Evolutionary conservation across 1,140 invertebrate species (phyloP), one percentile per base, ranked within the genome.

Genomic region (Aphelenchoides besseyi): DNA sequence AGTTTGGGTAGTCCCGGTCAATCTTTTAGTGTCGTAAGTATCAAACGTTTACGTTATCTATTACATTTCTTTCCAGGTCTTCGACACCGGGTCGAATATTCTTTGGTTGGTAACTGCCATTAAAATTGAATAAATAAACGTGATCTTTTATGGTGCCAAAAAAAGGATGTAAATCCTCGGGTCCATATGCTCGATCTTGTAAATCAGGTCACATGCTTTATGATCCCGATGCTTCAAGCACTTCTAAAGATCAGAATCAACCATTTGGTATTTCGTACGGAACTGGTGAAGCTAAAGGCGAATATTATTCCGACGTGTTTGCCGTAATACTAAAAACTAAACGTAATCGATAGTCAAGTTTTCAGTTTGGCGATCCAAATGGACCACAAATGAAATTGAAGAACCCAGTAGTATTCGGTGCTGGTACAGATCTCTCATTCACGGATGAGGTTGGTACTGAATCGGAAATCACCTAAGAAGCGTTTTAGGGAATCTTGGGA

Each of bases 91-190:
- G 5, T 59, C 55, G 23, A 59, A 59, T 18, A 59, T 59, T 18
- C 55, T 59, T 8, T 59, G 55, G 5, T 41, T 41, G 37, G 5
- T 41, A 5, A 41, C 37, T 41, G 5, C n/a, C 37, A 41, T 8
- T n/a, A 41, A 41, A 8, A 8, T 41, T n/a, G 37, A 5, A 5
- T 5, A 41, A 8, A 8, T 41, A 5, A 41, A n/a, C 5, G n/a
- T n/a, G n/a, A n/a, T n/a, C n/a, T n/a, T 41, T 41, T 5, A 8
- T 5, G 54, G 62, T 64, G 62, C 62, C 62, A 5, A 35, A 59
- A n/a, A 64, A 64, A 64, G 62, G 62, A 5, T 64, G 62, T 29
- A 35, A 23, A 59, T 64, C 62, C 62, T 5, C 5, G 8, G 62
- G 62, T n/a, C 62, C 62, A 5, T 52, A 53, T 9, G 62, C 33